A percentile compares a stretch with the other conserved stretches of the same genome.
Evolutionary conservation across 2,797 vertebrate genomes (phyloP).

Genomic region (Peromyscus melanophrys): DNA sequence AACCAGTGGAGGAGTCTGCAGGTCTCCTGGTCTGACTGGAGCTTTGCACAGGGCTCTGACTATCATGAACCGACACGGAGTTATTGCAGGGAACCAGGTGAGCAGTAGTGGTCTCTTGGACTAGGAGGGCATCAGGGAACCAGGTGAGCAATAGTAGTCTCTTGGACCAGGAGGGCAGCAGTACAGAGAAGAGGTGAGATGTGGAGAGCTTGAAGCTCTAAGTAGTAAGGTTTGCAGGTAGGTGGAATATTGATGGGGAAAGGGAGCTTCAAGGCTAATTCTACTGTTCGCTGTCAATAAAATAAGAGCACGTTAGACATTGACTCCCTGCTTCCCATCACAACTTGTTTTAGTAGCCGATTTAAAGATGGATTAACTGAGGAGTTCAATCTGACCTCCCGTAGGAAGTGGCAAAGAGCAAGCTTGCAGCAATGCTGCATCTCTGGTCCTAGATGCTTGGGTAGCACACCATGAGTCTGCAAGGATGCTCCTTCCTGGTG

Average conservation of each 20-base stretch:
- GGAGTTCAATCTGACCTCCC: background rate
- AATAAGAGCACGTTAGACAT: background rate
- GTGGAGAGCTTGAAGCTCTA: background rate
- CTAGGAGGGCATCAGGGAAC: no score
- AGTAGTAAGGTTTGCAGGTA: accelerated
- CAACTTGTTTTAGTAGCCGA: background rate
- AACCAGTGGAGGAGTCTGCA: background rate
- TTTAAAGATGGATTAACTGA: background rate
- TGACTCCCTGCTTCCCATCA: background rate
- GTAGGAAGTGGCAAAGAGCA: background rate
- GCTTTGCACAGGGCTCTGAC: background rate
- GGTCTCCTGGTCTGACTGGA: background rate
- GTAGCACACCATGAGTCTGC: background rate
- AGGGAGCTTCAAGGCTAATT: background rate
- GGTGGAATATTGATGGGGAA: background rate
- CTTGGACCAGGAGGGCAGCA: background rate
- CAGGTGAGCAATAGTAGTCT: no score
- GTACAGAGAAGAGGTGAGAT: background rate
- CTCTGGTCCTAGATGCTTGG: background rate
- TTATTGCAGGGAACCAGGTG: background rate
- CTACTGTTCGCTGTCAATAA: accelerated
- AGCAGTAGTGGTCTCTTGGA: no score
- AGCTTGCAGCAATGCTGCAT: background rate
- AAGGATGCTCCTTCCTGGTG: background rate
- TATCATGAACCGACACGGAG: background rate